These are phyloP conservation scores for Anodontia alba DNA, from an alignment of 2,888 invertebrate genomes.

Conservation along the genomic window DNA sequence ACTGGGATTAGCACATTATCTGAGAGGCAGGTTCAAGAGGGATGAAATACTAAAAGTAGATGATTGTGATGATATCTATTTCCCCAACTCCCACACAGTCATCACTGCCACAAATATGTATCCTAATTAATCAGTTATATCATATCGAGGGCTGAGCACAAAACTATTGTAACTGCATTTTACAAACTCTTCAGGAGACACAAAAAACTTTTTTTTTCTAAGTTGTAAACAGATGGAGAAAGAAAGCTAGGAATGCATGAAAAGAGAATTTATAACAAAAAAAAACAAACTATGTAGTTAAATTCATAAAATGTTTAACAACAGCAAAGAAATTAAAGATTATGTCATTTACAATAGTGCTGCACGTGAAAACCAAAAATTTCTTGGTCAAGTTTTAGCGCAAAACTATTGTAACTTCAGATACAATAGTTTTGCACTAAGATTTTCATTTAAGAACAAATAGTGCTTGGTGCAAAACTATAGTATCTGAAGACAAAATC, in stretches of 20 bases:
- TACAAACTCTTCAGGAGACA: not conserved
- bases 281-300: not conserved
- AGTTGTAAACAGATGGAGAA: not conserved
- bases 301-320: not conserved
- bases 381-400: not conserved
- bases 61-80: no score
- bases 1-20: no score
- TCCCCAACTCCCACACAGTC: no score
- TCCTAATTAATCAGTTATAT: no score
- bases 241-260: not conserved
- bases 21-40: no score
- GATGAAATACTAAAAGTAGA: no score
- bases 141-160: slow-evolving; percentile 8
- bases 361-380: not conserved
- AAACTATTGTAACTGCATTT: slow-evolving; percentile 15
- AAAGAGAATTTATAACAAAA: not conserved
- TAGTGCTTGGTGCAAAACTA: not conserved
- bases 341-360: not conserved
- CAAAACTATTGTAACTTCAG: slow-evolving; percentile 1
- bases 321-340: not conserved
- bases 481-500: not conserved
- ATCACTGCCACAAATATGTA: no score
- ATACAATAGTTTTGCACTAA: not conserved
- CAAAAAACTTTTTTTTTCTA: slow-evolving; percentile 16
- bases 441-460: no score